Evolutionary conservation across 1,140 invertebrate species (phyloP).

Genomic region (Vanessa tameamea): DNA sequence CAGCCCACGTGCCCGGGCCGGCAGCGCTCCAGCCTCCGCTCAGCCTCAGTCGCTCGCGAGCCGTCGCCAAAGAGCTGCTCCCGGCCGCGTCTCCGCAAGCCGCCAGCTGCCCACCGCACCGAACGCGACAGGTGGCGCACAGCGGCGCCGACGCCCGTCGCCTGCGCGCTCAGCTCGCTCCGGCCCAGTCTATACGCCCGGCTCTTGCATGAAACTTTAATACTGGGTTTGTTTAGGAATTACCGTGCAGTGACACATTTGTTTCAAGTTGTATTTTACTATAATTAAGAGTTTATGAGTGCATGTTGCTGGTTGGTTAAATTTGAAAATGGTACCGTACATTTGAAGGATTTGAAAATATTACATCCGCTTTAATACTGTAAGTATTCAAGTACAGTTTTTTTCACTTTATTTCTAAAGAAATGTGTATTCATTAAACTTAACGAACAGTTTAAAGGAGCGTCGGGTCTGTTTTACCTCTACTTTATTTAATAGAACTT

Average conservation of each 20-base stretch:
- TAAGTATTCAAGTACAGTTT: constrained; percentile 18
- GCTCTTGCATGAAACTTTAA: constrained; percentile 66
- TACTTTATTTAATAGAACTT: too few relatives aligned
- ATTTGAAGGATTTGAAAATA: constrained; percentile 31
- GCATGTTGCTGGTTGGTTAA: constrained; percentile 11
- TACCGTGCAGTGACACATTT: constrained; percentile 55
- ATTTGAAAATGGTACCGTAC: constrained; percentile 24
- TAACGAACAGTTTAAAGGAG: background rate
- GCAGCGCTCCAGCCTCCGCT: constrained; percentile 32
- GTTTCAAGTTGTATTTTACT: constrained; percentile 15
- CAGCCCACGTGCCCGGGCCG: constrained; percentile 68
- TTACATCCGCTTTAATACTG: constrained; percentile 19
- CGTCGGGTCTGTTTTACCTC: background rate
- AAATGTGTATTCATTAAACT: background rate
- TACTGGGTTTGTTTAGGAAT: constrained; percentile 42
- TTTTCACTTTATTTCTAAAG: background rate
- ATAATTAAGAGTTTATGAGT: constrained; percentile 34
- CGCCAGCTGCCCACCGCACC: constrained; percentile 35
- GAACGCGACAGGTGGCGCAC: constrained; percentile 70
- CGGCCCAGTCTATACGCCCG: constrained; percentile 51
- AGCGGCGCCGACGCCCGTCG: constrained; percentile 66
- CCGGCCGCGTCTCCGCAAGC: constrained; percentile 28
- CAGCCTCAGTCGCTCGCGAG: constrained; percentile 62
- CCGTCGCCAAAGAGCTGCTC: constrained; percentile 46
- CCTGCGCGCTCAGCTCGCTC: constrained; percentile 60